Percentiles rank a stretch among this genome's conserved stretches.
Conservation (phyloP, 2,888 invertebrate species). For the Chymomyza amoena region DNA sequence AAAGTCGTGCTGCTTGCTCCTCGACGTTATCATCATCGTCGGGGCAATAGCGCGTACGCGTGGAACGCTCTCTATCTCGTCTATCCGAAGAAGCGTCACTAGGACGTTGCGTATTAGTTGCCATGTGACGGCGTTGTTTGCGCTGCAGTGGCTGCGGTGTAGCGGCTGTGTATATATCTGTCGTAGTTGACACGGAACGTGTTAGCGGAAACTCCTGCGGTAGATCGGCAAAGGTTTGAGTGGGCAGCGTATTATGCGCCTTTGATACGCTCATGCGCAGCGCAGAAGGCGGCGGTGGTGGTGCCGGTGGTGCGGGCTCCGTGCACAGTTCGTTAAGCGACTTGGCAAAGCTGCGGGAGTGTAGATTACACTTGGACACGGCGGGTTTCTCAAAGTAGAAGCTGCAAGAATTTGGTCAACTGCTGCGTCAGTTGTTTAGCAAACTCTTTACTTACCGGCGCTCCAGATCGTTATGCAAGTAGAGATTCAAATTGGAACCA, state of each 20-base stretch:
- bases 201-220: constrained; percentile 76
- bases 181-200: constrained; percentile 78
- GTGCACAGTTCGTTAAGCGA: constrained; percentile 78
- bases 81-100: constrained; percentile 21
- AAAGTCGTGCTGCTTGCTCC: constrained; percentile 54
- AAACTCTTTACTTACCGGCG: constrained; percentile 52
- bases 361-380: constrained; percentile 74
- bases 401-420: constrained; percentile 38
- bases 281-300: constrained; percentile 38
- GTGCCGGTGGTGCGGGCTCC: constrained; percentile 61
- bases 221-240: constrained; percentile 58
- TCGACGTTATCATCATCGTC: constrained; percentile 45
- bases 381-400: constrained; percentile 77
- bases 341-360: constrained; percentile 77
- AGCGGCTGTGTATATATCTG: constrained; percentile 71
- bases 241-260: constrained; percentile 30
- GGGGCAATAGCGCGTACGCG: constrained; percentile 9
- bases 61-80: constrained; percentile 1
- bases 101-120: constrained; percentile 61
- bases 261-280: constrained; percentile 30
- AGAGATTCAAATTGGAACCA: constrained; percentile 57
- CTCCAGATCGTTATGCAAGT: constrained; percentile 61
- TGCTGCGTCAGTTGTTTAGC: no score
- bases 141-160: constrained; percentile 31
- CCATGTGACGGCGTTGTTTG: constrained; percentile 65